These are phyloP conservation scores for Salmo trutta DNA, from an alignment of 2,797 vertebrate species.

Conservation along the genomic window DNA sequence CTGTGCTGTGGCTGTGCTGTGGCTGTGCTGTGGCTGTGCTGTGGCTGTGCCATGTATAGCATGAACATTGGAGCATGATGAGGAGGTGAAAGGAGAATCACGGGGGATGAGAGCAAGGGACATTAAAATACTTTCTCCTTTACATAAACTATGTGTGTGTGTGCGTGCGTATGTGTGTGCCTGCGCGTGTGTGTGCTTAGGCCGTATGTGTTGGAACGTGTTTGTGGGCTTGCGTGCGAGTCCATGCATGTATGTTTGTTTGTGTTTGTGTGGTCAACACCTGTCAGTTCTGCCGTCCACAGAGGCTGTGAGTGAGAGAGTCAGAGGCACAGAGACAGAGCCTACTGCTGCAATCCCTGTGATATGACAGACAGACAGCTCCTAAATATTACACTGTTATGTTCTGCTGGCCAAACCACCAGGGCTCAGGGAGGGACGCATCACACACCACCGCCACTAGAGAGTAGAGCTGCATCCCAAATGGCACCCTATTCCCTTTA, in stretches of 20 bases:
- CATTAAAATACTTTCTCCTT: too few species aligned
- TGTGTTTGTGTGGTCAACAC: conserved; percentile 1
- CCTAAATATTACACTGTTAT: conserved; percentile 2
- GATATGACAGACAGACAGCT: neutral
- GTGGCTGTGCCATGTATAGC: too few species aligned
- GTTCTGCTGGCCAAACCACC: neutral
- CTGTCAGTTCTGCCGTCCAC: neutral
- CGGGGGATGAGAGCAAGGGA: too few species aligned
- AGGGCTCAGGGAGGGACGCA: neutral
- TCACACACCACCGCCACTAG: neutral
- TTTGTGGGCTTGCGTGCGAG: neutral
- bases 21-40: neutral
- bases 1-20: too few species aligned
- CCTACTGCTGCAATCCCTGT: neutral
- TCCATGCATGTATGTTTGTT: neutral
- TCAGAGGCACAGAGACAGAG: too few species aligned
- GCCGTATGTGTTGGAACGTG: neutral
- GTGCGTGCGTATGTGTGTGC: neutral
- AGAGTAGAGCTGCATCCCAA: too few species aligned
- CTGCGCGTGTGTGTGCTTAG: neutral
- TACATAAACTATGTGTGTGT: neutral
- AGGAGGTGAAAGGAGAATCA: too few species aligned
- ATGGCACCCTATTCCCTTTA: too few species aligned
- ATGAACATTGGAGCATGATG: too few species aligned
- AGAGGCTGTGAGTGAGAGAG: conserved; percentile 23